phyloP scores from a whole-genome alignment of 2,113 vertebrate genomes.

The Cromileptes altivelis region DNA sequence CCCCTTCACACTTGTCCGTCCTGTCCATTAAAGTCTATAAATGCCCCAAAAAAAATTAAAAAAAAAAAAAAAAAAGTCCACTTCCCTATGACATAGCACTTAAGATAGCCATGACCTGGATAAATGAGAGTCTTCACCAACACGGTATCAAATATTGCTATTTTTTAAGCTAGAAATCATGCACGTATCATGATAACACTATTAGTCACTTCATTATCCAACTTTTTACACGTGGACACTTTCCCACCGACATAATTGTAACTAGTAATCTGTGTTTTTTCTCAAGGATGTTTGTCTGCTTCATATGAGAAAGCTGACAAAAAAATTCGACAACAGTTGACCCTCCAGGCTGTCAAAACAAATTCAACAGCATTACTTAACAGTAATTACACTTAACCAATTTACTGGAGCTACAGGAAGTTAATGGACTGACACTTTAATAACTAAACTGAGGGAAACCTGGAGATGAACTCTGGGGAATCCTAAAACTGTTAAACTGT shows the following conservation, averaged over 20 bases:
- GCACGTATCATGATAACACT: too few relatives aligned
- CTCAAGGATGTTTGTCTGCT: not conserved
- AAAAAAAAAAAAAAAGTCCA: too few relatives aligned
- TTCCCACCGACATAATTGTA: not conserved
- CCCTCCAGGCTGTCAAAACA: slow-evolving; percentile 15
- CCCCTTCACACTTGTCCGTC: too few relatives aligned
- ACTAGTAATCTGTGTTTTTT: not conserved
- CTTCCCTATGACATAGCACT: too few relatives aligned
- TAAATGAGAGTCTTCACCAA: too few relatives aligned
- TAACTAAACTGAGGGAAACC: slow-evolving; percentile 14
- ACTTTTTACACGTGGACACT: not conserved
- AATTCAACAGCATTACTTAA: not conserved
- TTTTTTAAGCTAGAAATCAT: too few relatives aligned
- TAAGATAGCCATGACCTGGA: too few relatives aligned
- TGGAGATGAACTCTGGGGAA: slow-evolving; percentile 3
- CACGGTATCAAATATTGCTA: too few relatives aligned
- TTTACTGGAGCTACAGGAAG: not conserved
- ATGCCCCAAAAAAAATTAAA: too few relatives aligned
- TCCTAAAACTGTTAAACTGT: slow-evolving; percentile 1
- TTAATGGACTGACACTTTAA: slow-evolving; percentile 13
- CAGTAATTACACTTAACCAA: slow-evolving; percentile 21
- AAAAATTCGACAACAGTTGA: not conserved
- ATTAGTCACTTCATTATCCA: not conserved
- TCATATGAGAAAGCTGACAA: not conserved
- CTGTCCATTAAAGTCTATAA: too few relatives aligned